Conservation (phyloP, 2,797 vertebrate genomes). For the Phoeniculus purpureus region DNA sequence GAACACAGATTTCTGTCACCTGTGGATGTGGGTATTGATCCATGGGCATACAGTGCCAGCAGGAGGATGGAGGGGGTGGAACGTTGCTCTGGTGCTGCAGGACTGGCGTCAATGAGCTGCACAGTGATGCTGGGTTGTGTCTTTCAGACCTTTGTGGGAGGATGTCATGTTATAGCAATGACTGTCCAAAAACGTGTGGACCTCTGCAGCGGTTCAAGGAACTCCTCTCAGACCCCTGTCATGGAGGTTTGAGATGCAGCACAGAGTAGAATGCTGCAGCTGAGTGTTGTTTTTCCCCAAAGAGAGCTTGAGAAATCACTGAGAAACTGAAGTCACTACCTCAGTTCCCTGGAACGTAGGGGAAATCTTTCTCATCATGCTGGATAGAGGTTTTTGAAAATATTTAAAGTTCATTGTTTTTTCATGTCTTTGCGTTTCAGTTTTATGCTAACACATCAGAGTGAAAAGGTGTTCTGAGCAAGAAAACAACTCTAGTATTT, state of each 20-base stretch:
- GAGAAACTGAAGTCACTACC: background rate
- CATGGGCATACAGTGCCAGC: accelerated
- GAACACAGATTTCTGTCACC: background rate
- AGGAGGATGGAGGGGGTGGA: background rate
- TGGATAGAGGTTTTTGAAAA: background rate
- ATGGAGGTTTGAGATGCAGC: background rate
- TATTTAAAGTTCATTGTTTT: background rate
- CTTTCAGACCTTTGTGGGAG: background rate
- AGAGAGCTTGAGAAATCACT: background rate
- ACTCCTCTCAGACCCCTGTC: background rate
- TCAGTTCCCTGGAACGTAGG: background rate
- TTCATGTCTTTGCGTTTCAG: background rate
- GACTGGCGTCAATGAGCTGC: background rate
- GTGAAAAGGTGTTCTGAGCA: background rate
- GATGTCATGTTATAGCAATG: accelerated
- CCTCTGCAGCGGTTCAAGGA: background rate
- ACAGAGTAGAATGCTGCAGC: background rate
- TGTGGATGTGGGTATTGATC: background rate
- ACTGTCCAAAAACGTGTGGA: background rate
- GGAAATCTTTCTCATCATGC: background rate
- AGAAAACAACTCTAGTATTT: background rate
- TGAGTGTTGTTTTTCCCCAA: background rate
- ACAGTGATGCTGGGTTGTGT: accelerated
- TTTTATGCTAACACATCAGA: background rate
- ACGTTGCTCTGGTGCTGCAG: too few relatives aligned